Conservation (phyloP, 2,113 vertebrate species). For the Columba janthina region DNA sequence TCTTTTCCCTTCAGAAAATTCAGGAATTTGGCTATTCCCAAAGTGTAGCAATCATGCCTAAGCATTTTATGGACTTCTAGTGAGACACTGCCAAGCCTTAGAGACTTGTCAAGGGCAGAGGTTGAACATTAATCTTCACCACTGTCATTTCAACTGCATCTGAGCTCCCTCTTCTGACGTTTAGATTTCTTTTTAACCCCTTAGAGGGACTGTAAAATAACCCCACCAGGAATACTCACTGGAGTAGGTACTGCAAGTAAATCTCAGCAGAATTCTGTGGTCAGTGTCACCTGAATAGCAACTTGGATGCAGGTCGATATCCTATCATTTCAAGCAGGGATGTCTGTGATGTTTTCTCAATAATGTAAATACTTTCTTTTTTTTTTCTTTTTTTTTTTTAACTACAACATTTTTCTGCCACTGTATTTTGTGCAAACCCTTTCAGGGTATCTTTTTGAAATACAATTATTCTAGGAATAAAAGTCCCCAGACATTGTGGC, state of each 20-base stretch:
- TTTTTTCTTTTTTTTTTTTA: not conserved
- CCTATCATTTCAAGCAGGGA: not conserved
- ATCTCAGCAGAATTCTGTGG: not conserved
- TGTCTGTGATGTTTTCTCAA: not conserved
- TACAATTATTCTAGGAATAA: not conserved
- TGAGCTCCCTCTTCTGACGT: slow-evolving; percentile 54
- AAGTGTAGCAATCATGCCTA: slow-evolving; percentile 61
- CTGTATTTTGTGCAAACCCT: not conserved
- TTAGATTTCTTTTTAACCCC: slow-evolving; percentile 49
- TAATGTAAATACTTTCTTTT: not conserved
- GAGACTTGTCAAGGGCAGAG: slow-evolving; percentile 58
- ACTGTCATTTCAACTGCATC: slow-evolving; percentile 50
- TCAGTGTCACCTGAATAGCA: not conserved
- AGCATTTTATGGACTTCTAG: slow-evolving; percentile 56
- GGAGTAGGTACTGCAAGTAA: not conserved
- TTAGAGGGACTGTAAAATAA: not conserved
- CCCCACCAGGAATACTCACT: not conserved
- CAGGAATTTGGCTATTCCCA: slow-evolving; percentile 37
- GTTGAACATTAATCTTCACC: slow-evolving; percentile 58
- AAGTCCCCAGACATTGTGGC: not conserved
- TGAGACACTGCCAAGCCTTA: slow-evolving; percentile 61
- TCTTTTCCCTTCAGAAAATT: slow-evolving; percentile 39
- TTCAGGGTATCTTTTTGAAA: not conserved
- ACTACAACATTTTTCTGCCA: not conserved
- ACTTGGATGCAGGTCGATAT: not conserved